These are phyloP conservation scores for Alethe diademata DNA, from an alignment of 2,113 vertebrate species.

Conservation along the genomic window DNA sequence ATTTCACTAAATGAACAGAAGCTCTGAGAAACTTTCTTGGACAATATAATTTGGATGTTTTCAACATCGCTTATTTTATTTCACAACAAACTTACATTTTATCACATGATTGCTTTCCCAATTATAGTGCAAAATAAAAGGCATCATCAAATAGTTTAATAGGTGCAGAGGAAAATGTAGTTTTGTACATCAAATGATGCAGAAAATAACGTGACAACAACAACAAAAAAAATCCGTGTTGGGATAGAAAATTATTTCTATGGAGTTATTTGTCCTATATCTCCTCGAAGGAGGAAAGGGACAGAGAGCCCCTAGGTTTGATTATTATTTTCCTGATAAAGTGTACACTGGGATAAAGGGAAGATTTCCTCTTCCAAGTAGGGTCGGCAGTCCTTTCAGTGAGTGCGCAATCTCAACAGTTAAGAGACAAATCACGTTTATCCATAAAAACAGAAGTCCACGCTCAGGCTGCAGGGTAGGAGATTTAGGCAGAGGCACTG, in stretches of 20 bases:
- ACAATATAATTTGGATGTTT: conserved; percentile 64
- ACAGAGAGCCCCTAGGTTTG: not conserved
- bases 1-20: conserved; percentile 7
- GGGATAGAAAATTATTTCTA: conserved; percentile 26
- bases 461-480: conserved; percentile 2
- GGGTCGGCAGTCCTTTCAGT: not conserved
- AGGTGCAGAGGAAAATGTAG: conserved; percentile 73
- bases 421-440: conserved; percentile 45
- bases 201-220: conserved; percentile 72
- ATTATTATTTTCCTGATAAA: conserved; percentile 43
- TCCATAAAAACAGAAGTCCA: conserved; percentile 38
- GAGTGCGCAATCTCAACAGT: conserved; percentile 38
- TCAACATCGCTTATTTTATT: conserved; percentile 59
- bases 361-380: conserved; percentile 33
- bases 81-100: conserved; percentile 67
- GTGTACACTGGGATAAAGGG: not conserved
- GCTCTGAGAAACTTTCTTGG: conserved; percentile 34
- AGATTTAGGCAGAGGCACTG: conserved; percentile 27
- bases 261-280: not conserved
- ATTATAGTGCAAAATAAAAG: conserved; percentile 78
- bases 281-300: not conserved
- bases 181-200: conserved; percentile 74
- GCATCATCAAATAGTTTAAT: conserved; percentile 77
- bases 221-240: not conserved
- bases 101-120: conserved; percentile 76